Percentiles rank a stretch among this genome's conserved stretches.
These are phyloP conservation scores for Tanaodytes sp. DNA, from an alignment of 2,888 invertebrate genomes.

Conservation along the genomic window DNA sequence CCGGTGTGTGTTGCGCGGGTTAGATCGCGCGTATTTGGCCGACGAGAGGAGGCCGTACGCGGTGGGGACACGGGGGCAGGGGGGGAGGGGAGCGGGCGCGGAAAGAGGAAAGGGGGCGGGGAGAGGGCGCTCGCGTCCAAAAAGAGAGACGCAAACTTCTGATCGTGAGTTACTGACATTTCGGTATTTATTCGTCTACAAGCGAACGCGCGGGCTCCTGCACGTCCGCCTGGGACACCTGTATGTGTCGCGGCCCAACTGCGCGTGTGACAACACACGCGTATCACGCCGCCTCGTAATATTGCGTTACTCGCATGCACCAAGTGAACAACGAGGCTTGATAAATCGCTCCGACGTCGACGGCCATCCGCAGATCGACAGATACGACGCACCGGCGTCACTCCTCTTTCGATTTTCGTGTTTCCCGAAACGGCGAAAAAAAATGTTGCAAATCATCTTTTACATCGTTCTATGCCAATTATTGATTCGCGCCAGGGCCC, in stretches of 20 bases:
- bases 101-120: too few relatives aligned
- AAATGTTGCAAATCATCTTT: conserved; percentile 54
- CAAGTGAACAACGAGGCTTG: conserved; percentile 57
- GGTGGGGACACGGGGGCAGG: too few relatives aligned
- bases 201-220: conserved; percentile 59
- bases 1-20: conserved; percentile 62
- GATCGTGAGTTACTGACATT: conserved; percentile 71
- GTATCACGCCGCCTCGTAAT: conserved; percentile 42
- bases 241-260: conserved; percentile 49
- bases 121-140: neutral
- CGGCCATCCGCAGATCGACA: conserved; percentile 65
- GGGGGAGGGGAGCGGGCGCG: too few relatives aligned
- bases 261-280: conserved; percentile 51
- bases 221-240: conserved; percentile 61
- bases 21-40: conserved; percentile 56
- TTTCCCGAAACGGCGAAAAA: conserved; percentile 40
- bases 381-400: conserved; percentile 57
- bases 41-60: conserved; percentile 14
- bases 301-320: conserved; percentile 52
- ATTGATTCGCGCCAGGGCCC: too few relatives aligned
- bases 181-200: conserved; percentile 69
- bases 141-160: conserved; percentile 52
- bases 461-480: conserved; percentile 31
- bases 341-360: conserved; percentile 65
- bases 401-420: conserved; percentile 52